Percentiles rank a stretch among this genome's conserved stretches.
phyloP scores from a whole-genome alignment of 2,888 invertebrate species.

The Elegia similella region DNA sequence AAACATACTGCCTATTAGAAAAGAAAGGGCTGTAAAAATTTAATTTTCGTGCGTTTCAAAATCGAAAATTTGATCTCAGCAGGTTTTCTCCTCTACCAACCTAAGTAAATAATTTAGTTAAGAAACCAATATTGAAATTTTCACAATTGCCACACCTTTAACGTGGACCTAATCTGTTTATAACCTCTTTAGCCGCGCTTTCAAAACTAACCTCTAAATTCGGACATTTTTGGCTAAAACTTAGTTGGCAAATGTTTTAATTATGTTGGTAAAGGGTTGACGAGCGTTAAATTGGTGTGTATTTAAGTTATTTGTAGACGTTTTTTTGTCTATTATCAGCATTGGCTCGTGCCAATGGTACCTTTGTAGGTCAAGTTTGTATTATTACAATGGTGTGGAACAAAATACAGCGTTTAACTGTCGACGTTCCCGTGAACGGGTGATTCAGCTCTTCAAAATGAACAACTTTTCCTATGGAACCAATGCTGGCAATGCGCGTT shows the following conservation, averaged over 20 bases:
- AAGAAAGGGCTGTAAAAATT: too few relatives aligned
- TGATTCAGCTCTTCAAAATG: too few relatives aligned
- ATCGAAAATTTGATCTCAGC: not conserved
- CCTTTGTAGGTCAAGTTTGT: not conserved
- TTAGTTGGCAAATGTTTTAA: not conserved
- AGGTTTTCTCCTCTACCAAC: not conserved
- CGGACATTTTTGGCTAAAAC: not conserved
- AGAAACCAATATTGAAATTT: conserved; percentile 32
- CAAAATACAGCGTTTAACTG: too few relatives aligned
- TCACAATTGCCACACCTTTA: conserved; percentile 43
- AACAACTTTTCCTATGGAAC: too few relatives aligned
- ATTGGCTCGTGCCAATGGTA: not conserved
- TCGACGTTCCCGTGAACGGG: too few relatives aligned
- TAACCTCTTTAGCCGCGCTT: conserved; percentile 57
- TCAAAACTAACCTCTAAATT: conserved; percentile 47
- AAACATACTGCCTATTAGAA: too few relatives aligned
- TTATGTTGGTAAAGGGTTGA: conserved; percentile 1
- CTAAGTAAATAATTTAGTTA: conserved; percentile 6
- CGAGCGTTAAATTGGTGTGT: conserved; percentile 1
- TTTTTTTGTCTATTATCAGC: not conserved
- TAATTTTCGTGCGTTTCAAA: too few relatives aligned
- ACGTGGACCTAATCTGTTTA: conserved; percentile 46
- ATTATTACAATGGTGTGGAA: too few relatives aligned
- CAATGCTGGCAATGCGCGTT: too few relatives aligned
- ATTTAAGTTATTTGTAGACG: not conserved